Conservation (phyloP, 1,140 invertebrate species). For the Tetragnatha versicolor region DNA sequence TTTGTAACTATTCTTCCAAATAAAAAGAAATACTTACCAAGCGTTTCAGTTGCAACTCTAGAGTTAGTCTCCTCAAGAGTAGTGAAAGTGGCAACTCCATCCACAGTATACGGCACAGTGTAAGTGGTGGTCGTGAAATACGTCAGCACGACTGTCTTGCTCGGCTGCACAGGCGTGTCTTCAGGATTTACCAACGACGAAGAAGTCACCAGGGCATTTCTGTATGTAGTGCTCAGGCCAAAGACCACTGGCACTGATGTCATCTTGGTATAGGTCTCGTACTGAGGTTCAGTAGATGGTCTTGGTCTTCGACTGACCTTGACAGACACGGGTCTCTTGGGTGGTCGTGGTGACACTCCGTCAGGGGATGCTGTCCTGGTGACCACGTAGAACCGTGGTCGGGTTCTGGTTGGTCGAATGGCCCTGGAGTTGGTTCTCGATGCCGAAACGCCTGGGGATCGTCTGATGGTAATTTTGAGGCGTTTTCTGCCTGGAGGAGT, state of each 20-base stretch:
- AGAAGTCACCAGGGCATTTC: conserved; percentile 40
- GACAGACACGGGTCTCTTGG: conserved; percentile 41
- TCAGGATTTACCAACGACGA: conserved; percentile 15
- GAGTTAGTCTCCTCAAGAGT: conserved; percentile 58
- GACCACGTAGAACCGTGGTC: conserved; percentile 57
- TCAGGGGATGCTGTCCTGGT: conserved; percentile 54
- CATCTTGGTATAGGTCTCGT: conserved; percentile 47
- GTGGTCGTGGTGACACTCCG: background rate
- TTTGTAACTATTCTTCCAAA: conserved; percentile 8
- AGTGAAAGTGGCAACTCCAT: conserved; percentile 29
- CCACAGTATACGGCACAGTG: conserved; percentile 58
- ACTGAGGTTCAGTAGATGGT: conserved; percentile 17
- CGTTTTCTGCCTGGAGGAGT: conserved; percentile 18
- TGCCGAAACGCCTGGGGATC: conserved; percentile 27
- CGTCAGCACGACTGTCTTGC: conserved; percentile 47
- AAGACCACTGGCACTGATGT: conserved; percentile 55
- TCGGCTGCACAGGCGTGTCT: background rate
- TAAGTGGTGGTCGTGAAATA: conserved; percentile 59
- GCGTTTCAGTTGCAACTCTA: conserved; percentile 54
- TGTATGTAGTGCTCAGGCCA: conserved; percentile 50
- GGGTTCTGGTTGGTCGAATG: conserved; percentile 40
- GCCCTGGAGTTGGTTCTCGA: conserved; percentile 1
- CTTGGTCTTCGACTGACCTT: conserved; percentile 34
- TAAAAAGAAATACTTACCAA: conserved; percentile 18
- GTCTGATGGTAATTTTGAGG: conserved; percentile 45